Conservation (phyloP, 35 echinoderm and acorn worm genomes). For the Lytechinus pictus region DNA sequence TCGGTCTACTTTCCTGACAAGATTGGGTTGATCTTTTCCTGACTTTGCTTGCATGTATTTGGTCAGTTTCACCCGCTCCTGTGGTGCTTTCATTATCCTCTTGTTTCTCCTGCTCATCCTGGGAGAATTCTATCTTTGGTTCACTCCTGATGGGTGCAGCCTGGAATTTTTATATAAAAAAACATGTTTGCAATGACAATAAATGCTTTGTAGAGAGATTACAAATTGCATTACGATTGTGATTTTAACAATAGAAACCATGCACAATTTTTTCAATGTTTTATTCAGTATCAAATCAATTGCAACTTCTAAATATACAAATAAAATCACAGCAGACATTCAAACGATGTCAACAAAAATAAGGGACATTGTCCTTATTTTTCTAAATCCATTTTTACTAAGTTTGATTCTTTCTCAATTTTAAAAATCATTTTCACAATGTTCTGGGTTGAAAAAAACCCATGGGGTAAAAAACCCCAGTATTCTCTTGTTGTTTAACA, state of each 20-base stretch:
- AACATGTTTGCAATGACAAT: too few relatives aligned
- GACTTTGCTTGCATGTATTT: not conserved
- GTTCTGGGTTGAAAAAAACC: too few relatives aligned
- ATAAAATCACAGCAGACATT: too few relatives aligned
- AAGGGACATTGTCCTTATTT: too few relatives aligned
- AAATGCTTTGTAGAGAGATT: too few relatives aligned
- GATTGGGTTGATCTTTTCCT: not conserved
- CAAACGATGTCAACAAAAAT: too few relatives aligned
- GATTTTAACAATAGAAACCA: not conserved
- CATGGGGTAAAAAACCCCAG: too few relatives aligned
- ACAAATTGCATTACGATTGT: too few relatives aligned
- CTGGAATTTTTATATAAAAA: not conserved
- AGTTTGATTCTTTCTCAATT: too few relatives aligned
- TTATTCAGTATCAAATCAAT: not conserved
- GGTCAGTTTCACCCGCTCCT: not conserved
- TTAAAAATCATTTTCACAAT: too few relatives aligned
- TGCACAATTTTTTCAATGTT: not conserved
- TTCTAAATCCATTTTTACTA: too few relatives aligned
- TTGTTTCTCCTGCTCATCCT: not conserved
- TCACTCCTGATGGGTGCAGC: conserved; percentile 19
- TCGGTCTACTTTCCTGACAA: not conserved
- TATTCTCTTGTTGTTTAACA: too few relatives aligned
- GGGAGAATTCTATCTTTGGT: conserved; percentile 8
- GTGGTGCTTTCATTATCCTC: not conserved
- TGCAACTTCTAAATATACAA: not conserved